Evolutionary conservation across 2,113 vertebrate genomes (phyloP).

Genomic region (Psittacus erithacus): DNA sequence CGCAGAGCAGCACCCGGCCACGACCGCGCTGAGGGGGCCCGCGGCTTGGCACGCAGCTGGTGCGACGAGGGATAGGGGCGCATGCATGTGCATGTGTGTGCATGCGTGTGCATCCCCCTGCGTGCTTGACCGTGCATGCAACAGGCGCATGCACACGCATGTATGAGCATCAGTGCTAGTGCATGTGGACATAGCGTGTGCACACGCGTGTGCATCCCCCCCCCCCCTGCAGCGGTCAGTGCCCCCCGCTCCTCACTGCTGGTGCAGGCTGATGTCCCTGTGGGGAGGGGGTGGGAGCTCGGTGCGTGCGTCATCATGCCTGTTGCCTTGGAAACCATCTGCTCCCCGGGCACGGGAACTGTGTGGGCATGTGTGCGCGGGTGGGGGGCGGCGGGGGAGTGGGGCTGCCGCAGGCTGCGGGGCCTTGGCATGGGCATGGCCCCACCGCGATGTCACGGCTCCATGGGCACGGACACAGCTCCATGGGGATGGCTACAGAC

Average conservation of each 20-base stretch:
- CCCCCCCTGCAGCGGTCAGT: not conserved
- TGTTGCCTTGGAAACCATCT: slow-evolving; percentile 43
- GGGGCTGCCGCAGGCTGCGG: not conserved
- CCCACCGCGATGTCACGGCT: too few species aligned
- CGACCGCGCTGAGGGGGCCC: not conserved
- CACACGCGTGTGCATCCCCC: too few species aligned
- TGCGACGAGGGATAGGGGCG: too few species aligned
- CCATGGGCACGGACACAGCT: rapidly evolving
- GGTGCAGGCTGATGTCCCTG: not conserved
- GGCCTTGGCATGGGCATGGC: not conserved
- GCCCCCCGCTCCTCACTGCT: not conserved
- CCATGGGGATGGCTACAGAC: not conserved
- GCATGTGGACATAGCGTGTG: too few species aligned
- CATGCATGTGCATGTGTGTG: not conserved
- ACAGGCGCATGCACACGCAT: too few species aligned
- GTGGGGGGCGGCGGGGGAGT: not conserved
- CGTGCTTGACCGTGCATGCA: too few species aligned
- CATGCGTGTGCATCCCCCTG: not conserved
- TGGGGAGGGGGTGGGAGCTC: not conserved
- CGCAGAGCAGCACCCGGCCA: not conserved
- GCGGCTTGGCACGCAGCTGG: not conserved
- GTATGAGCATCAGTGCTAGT: not conserved
- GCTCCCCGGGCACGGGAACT: not conserved
- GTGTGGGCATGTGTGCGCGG: not conserved
- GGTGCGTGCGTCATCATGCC: slow-evolving; percentile 21